Evolutionary conservation across 1,140 invertebrate genomes (phyloP), one percentile per base, ranked within the genome.

Genomic region (Pogonomyrmex barbatus): DNA sequence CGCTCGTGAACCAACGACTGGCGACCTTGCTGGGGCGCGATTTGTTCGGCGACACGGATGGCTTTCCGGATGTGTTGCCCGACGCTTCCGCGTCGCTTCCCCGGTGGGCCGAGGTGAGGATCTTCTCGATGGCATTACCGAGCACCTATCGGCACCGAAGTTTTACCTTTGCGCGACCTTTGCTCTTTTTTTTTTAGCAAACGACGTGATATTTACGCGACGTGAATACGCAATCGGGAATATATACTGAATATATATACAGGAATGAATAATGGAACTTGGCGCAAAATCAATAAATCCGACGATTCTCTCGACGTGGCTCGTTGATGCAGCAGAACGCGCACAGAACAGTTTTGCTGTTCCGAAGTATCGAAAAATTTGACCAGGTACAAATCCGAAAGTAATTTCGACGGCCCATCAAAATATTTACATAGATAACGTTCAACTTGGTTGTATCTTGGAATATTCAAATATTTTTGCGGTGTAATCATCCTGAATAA

Each of bases 111-210:
- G 76, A 78, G 0, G 95, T 95, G 14, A 98, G 94, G 89, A 97
- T 98, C 39, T 97, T 97, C 94, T 98, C 97, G 81, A 98, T 98
- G 6, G 97, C 97, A 91, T 96, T 97, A 24, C 97, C 97, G 9
- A 98, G 94, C 0, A 97, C 96, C 94, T 94, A 67, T 36, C 4
- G 24, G 87, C n/a, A 78, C 0, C 36, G 14, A 75, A 30, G 30
- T 45, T 50, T 56, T 47, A 54, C 14, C 36, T 14, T 75, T 24
- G 36, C 12, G 47, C 36, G 36, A 45, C 33, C 65, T 81, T 58
- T 42, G 10, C 8, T 12, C 30, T 30, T 12, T 65, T 65, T 45
- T n/a, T 47, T 78, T 42, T 42, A 65, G 42, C 2, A n/a, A 24
- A 50, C 17, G 24, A 65, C n/a, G 4, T 24, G 39, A 3, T n/a